Percentiles rank a stretch among this genome's conserved stretches.
Evolutionary conservation across 2,888 invertebrate genomes (phyloP).

Genomic region (Lobophora halterata): DNA sequence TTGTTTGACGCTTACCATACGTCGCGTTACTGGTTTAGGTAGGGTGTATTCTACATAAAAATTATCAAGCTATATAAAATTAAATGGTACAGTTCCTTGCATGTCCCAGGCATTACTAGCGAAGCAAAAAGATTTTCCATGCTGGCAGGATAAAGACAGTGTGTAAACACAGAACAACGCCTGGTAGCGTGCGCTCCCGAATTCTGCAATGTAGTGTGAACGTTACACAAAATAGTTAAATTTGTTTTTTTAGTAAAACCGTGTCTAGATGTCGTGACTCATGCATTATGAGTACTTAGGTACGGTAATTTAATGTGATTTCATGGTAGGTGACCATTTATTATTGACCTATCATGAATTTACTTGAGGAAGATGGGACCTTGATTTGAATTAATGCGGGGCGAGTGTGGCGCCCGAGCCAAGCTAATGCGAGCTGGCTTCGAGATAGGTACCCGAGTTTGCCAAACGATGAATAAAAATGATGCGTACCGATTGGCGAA

Average conservation of each 20-base stretch:
- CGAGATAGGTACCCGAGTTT: too few species aligned
- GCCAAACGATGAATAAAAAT: too few species aligned
- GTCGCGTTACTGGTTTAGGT: too few species aligned
- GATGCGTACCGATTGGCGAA: too few species aligned
- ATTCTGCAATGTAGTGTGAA: conserved; percentile 15
- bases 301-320: conserved; percentile 7
- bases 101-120: conserved; percentile 7
- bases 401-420: too few species aligned
- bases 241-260: conserved; percentile 21
- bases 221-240: conserved; percentile 19
- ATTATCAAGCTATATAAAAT: background rate
- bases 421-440: too few species aligned
- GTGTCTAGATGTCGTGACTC: conserved; percentile 21
- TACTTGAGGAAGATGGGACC: conserved; percentile 2
- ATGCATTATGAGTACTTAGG: conserved; percentile 1
- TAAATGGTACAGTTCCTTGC: conserved; percentile 6
- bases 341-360: conserved; percentile 15
- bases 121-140: conserved; percentile 6
- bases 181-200: conserved; percentile 30
- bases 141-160: conserved; percentile 29
- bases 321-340: conserved; percentile 9
- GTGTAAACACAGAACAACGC: conserved; percentile 31
- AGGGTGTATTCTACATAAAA: too few species aligned
- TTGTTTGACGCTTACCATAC: too few species aligned
- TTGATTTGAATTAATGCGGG: background rate